Evolutionary conservation across 1,140 invertebrate species (phyloP), one percentile per base, ranked within the genome.

Genomic region (Lasioglossum baleicum): DNA sequence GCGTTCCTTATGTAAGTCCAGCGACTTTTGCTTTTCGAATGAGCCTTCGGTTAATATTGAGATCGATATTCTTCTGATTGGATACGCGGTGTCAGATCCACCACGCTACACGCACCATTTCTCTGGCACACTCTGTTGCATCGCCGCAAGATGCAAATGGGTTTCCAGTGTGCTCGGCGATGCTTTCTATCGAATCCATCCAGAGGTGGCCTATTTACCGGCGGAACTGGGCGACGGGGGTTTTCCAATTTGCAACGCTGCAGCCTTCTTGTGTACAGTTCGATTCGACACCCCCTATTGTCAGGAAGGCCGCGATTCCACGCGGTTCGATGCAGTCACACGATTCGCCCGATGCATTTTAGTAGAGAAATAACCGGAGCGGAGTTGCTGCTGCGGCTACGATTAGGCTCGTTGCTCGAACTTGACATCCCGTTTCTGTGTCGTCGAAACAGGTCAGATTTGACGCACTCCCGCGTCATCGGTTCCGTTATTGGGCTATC

Each of bases 261-360:
- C 10, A 20, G 63, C 17, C 17, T 11, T 31, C 17, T 11, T 31
- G 3, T 2, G 60, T 26, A 40, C 31, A 58, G 5, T 3, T 35
- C 13, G 20, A 77, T 70, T 63, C 75, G 31, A 44, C 44, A 31
- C 10, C 17, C 17, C 63, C 26, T 2, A 15, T 31, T 22, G 48
- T 7, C 35, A 78, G 75, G 58, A 72, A 56, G 76, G 61, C 42
- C 51, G 64, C 48, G 44, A 73, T 65, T 72, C 22, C 1, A 61
- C 1, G 69, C 48, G 72, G 60, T 79, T 65, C 1, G 64, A 73
- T 0, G 48, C 17, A 72, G 56, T 60, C 1, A 35, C n/a, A 17
- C 48, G 8, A 26, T 44, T 48, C 31, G 64, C n/a, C n/a, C 22
- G 69, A 56, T 56, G 48, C 69, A 72, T 78, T 73, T 73, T 65